Percentiles rank a stretch among this genome's conserved stretches.
phyloP scores from a whole-genome alignment of 2,888 invertebrate genomes.

The Hirtodrosophila cameraria region DNA sequence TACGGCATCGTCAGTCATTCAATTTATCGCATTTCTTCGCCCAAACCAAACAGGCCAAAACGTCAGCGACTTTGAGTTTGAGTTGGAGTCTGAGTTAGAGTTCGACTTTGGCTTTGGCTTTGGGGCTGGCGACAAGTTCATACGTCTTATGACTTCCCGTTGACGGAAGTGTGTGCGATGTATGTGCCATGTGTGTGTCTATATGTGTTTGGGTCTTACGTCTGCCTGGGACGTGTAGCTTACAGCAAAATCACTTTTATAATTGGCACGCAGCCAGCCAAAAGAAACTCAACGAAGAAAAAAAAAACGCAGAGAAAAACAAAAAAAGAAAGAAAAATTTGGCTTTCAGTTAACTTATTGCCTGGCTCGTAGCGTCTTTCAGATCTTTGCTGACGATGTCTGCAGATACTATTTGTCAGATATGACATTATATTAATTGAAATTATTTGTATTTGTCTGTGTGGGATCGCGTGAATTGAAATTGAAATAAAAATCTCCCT shows the following conservation, averaged over 20 bases:
- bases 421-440: conserved; percentile 78
- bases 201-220: conserved; percentile 53
- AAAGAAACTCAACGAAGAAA: conserved; percentile 59
- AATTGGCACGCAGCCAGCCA: conserved; percentile 79
- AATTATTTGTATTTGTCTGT: conserved; percentile 52
- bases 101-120: conserved; percentile 23
- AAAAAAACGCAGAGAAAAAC: conserved; percentile 13
- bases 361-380: conserved; percentile 19
- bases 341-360: conserved; percentile 63
- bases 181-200: conserved; percentile 32
- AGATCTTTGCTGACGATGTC: conserved; percentile 68
- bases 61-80: conserved; percentile 48
- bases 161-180: conserved; percentile 78
- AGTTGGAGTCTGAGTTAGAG: conserved; percentile 17
- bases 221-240: conserved; percentile 75
- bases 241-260: conserved; percentile 79
- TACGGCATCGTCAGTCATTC: conserved; percentile 80
- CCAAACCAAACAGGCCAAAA: conserved; percentile 64
- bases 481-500: conserved; percentile 12
- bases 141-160: conserved; percentile 81
- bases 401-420: conserved; percentile 74
- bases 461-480: conserved; percentile 8
- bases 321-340: conserved; percentile 17
- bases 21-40: conserved; percentile 79
- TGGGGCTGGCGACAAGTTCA: conserved; percentile 73